phyloP scores from a whole-genome alignment of 2,113 vertebrate species.

The Microcebus jonahi region DNA sequence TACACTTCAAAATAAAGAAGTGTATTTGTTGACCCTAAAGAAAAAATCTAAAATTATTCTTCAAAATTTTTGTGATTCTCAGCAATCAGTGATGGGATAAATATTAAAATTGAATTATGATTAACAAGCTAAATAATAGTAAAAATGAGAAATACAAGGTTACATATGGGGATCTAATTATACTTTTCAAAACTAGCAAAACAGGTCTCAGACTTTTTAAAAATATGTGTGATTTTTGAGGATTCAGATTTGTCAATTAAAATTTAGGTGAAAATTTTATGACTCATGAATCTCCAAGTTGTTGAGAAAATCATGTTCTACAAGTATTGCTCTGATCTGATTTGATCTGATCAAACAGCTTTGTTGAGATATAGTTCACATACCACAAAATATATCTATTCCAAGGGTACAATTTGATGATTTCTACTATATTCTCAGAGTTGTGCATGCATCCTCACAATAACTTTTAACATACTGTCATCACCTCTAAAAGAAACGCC shows the following conservation, averaged over 20 bases:
- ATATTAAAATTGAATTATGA: neutral
- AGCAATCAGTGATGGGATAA: neutral
- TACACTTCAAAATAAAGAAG: constrained; percentile 28
- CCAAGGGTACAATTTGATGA: neutral
- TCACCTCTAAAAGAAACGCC: neutral
- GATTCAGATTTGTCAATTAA: neutral
- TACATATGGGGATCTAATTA: neutral
- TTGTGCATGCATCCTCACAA: neutral
- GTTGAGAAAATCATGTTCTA: neutral
- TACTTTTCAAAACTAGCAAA: neutral
- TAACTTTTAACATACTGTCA: neutral
- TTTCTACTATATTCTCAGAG: neutral
- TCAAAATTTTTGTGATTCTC: neutral
- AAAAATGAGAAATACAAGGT: neutral
- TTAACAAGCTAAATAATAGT: neutral
- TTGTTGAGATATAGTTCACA: neutral
- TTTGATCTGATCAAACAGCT: neutral
- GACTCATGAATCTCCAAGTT: neutral
- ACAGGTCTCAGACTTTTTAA: neutral
- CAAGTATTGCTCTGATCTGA: neutral
- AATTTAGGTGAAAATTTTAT: neutral
- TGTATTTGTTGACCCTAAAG: neutral
- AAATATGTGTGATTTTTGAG: neutral
- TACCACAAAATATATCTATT: neutral
- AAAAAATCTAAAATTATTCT: constrained; percentile 10